Base-by-base conservation (phyloP, 2,888 invertebrate species). In the Amphiduros pacificus region DNA sequence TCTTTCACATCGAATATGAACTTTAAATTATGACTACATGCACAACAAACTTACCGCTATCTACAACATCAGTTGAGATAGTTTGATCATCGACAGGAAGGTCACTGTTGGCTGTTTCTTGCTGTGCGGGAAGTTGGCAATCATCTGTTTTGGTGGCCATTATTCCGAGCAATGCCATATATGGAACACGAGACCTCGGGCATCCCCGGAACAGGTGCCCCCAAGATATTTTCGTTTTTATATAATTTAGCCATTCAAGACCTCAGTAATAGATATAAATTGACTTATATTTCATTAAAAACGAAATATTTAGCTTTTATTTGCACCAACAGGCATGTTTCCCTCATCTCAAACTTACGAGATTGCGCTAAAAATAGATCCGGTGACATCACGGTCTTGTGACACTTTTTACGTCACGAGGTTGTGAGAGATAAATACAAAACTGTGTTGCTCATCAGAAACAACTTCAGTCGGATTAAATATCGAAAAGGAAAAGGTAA, bases 91-190 rank as follows among this genome's bases (percentile, higher is more conserved):
- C 41, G 22, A 41, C 40, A 20, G 36, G 55, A 24, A 41, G 55
- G 26, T 55, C 55, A 17, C 40, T 40, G 36, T 55, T 55, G 41
- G 40, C 41, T 55, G 40, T 55, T 36, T 55, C 40, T 41, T 55
- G 55, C 27, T 40, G 41, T 28, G 9, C 27, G 9, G 36, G 40
- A 17, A 14, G 9, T n/a, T 14, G 28, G 26, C 28, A n/a, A 20
- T 55, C 55, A 11, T 40, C 55, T 55, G 40, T 55, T 36, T 55
- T 31, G 55, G 55, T 40, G 36, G 55, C 55, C 55, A 55, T 55
- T 41, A 9, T 27, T 9, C 28, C 14, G 22, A 2, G 14, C 54
- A 36, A 9, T 48, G 17, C 55, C 55, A 41, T 41, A 55, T 55
- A 55, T 55, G 55, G 55, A 40, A 55, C 27, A 27, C 55, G 36